Percentiles rank a stretch among this genome's conserved stretches.
These are phyloP conservation scores for Dasysyrphus albostriatus DNA, from an alignment of 2,888 invertebrate genomes.

Conservation along the genomic window DNA sequence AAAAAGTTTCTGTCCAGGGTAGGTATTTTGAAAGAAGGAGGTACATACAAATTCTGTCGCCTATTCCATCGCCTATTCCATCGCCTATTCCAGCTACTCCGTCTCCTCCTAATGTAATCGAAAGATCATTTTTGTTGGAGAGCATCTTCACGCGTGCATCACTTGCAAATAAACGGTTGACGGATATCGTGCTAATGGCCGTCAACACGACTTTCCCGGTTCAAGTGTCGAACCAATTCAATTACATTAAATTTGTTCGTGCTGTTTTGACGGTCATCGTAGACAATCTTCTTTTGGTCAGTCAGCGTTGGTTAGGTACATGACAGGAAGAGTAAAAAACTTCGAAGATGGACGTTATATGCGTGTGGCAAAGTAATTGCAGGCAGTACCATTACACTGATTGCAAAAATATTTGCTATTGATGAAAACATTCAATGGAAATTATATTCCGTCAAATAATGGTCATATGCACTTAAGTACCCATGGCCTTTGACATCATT, in stretches of 20 bases:
- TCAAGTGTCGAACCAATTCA: conserved; percentile 73
- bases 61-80: conserved; percentile 38
- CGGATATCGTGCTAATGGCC: conserved; percentile 70
- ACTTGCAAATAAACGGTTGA: conserved; percentile 45
- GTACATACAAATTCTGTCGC: conserved; percentile 49
- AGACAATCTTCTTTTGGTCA: conserved; percentile 42
- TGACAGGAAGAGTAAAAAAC: conserved; percentile 25
- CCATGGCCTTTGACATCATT: conserved; percentile 54
- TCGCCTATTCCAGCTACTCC: conserved; percentile 37
- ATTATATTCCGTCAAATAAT: conserved; percentile 31
- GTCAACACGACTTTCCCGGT: conserved; percentile 71
- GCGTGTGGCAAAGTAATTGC: conserved; percentile 54
- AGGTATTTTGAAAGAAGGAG: conserved; percentile 29
- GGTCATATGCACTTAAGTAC: conserved; percentile 20
- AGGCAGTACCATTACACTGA: conserved; percentile 30
- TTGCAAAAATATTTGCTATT: conserved; percentile 24
- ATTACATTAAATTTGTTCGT: conserved; percentile 65
- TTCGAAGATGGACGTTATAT: conserved; percentile 1
- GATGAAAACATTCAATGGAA: conserved; percentile 43
- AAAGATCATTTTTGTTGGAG: conserved; percentile 8
- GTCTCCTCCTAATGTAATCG: background rate
- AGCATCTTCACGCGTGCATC: conserved; percentile 16
- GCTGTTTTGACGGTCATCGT: conserved; percentile 49
- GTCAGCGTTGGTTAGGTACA: conserved; percentile 9
- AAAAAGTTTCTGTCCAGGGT: conserved; percentile 45